Percentiles rank a stretch among this genome's conserved stretches.
Evolutionary conservation across 2,888 invertebrate species (phyloP).

Genomic region (Craniophora ligustri): DNA sequence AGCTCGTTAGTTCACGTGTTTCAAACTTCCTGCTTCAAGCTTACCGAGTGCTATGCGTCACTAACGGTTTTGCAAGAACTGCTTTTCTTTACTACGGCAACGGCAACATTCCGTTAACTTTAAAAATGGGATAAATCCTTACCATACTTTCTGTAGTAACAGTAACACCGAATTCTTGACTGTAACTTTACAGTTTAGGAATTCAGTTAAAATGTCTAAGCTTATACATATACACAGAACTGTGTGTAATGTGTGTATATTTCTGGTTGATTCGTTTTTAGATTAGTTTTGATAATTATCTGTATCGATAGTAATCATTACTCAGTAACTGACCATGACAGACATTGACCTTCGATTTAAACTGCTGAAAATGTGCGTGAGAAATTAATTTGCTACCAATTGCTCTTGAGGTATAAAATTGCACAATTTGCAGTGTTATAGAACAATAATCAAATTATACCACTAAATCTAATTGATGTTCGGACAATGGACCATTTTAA

Average conservation of each 20-base stretch:
- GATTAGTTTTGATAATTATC: slow-evolving; percentile 50
- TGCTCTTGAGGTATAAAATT: slow-evolving; percentile 25
- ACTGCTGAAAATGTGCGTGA: slow-evolving; percentile 57
- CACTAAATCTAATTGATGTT: neutral
- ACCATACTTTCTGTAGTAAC: neutral
- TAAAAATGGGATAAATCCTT: slow-evolving; percentile 49
- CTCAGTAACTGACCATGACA: slow-evolving; percentile 64
- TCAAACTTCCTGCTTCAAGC: slow-evolving; percentile 69
- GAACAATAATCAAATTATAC: slow-evolving; percentile 1
- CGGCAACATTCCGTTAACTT: slow-evolving; percentile 58
- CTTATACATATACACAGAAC: slow-evolving; percentile 27
- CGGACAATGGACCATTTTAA: neutral
- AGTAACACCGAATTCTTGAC: neutral
- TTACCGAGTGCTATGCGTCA: slow-evolving; percentile 63
- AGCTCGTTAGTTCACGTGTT: slow-evolving; percentile 66
- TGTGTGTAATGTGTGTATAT: too few relatives aligned
- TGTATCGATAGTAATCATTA: slow-evolving; percentile 45
- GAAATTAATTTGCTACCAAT: slow-evolving; percentile 59
- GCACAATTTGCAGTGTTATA: slow-evolving; percentile 15
- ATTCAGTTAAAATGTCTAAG: slow-evolving; percentile 37
- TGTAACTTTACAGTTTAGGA: neutral
- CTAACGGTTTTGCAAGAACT: slow-evolving; percentile 70
- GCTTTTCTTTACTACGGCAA: slow-evolving; percentile 60
- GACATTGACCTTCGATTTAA: slow-evolving; percentile 69
- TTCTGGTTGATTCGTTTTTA: slow-evolving; percentile 45